Base-by-base conservation (phyloP, 2,888 invertebrate species). In the Lypha dubia region DNA sequence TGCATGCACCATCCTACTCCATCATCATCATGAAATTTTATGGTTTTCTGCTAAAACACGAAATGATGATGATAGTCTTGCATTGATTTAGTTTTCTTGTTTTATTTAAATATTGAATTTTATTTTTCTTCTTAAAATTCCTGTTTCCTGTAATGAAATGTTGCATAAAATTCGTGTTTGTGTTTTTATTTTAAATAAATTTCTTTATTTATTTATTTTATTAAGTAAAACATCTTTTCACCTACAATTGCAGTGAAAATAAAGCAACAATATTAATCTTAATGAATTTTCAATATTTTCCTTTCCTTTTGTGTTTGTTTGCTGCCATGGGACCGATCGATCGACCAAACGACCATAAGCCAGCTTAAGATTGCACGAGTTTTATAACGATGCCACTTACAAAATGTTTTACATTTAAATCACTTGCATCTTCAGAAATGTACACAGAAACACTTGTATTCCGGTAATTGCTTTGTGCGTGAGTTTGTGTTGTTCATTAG, bases 111-210 rank as follows among this genome's bases (percentile, higher is more conserved):
- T 49, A n/a, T n/a, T n/a, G n/a, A n/a, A n/a, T n/a, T n/a, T n/a
- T n/a, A n/a, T 44, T 7, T 13, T 51, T 11, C 22, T 70, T 8
- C 17, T 41, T 56, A 13, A 56, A 62, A 15, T 58, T 60, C 65
- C 38, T 41, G n/a, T 51, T 58, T 60, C 65, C 38, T 41, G n/a
- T 51, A 76, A 76, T 51, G 24, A 62, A 70, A 60, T 60, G 58
- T 80, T 84, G 76, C 76, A 84, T 84, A 84, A 84, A 70, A 68
- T 56, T 84, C 80, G 77, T 77, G 81, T 77, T 84, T 67, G 67
- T 70, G 13, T 3, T 9, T 46, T 49, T 28, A 76, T 76, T 77
- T 67, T 67, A 71, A 65, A 60, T 84, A 46, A 56, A n/a, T 63
- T 70, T 60, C 11, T 62, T 74, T 65, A 24, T 32, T 74, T 77